Evolutionary conservation across 2,797 vertebrate genomes (phyloP), one percentile per base, ranked within the genome.

Genomic region (Cephalopachus bancanus): DNA sequence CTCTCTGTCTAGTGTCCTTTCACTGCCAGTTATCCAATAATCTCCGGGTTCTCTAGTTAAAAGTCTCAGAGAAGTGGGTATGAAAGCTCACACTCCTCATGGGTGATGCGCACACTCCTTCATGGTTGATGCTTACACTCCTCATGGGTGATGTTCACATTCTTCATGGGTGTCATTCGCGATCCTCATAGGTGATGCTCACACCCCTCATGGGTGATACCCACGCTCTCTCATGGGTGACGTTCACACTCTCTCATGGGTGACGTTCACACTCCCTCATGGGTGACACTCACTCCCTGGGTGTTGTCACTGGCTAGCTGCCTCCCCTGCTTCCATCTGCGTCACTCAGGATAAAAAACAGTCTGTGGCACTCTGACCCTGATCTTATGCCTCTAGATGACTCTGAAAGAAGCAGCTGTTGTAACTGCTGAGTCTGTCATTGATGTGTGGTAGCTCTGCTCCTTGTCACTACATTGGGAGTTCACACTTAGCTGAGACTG

Each of bases 221-320:
- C 14, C 62, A 64, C 62, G 0, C 26, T 64, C 7, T 26, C 62
- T 64, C 24, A 2, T 12, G 4, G 1, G 0, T 22, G 5, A 5
- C 1, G 11, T 22, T 14, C 64, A 15, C 26, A 0, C 62, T 64
- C 26, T 12, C 28, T 65, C 64, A 7, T 0, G 28, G 26, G 26
- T 0, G 26, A 0, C 6, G 26, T 5, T 28, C 62, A 28, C 62
- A 0, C 62, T 30, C 64, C 64, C 26, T 65, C 64, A 28, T 28
- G 62, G 1, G 10, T 6, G 26, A 5, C 1, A 26, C 62, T 28
- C 62, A 28, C 62, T 12, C 26, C 59, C 2, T 14, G 62, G 44
- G 44, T 44, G 44, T 44, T 44, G 44, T 51, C 60, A 67, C 2
- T 14, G 37, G 59, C 28, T 26, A 69, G 2, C n/a, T 33, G 57